Conservation (phyloP, 2,888 invertebrate genomes). For the Microdon myrmicae region DNA sequence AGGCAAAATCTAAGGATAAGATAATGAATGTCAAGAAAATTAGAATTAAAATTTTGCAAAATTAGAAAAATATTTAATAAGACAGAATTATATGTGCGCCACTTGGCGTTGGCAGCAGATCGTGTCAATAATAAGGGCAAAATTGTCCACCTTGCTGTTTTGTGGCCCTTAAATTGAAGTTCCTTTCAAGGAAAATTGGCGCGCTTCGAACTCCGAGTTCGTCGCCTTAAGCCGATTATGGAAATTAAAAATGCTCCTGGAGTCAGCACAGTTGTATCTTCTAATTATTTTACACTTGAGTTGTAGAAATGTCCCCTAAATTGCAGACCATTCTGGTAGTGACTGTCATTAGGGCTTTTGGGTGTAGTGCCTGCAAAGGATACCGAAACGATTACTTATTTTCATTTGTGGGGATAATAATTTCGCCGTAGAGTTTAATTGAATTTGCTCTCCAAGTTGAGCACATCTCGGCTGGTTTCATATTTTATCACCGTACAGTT, state of each 20-base stretch:
- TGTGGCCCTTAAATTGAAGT: slow-evolving; percentile 2
- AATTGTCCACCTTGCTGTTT: slow-evolving; percentile 43
- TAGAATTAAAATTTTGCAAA: too few relatives aligned
- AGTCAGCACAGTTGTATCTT: slow-evolving; percentile 45
- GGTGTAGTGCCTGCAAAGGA: neutral
- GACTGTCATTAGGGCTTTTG: neutral
- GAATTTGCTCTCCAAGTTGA: slow-evolving; percentile 24
- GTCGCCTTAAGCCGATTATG: slow-evolving; percentile 45
- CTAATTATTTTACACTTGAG: slow-evolving; percentile 42
- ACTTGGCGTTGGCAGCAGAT: too few relatives aligned
- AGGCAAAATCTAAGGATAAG: too few relatives aligned
- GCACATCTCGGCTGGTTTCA: slow-evolving; percentile 1
- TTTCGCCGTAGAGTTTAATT: slow-evolving; percentile 44
- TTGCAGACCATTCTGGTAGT: neutral
- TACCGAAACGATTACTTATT: slow-evolving; percentile 39
- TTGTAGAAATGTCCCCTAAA: slow-evolving; percentile 22
- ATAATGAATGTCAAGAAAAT: too few relatives aligned
- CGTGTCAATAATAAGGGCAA: too few relatives aligned
- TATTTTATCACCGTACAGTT: slow-evolving; percentile 12
- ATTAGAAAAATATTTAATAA: too few relatives aligned
- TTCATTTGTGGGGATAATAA: slow-evolving; percentile 46
- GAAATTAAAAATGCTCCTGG: slow-evolving; percentile 43
- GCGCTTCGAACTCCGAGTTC: neutral
- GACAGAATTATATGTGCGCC: too few relatives aligned
- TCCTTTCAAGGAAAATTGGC: slow-evolving; percentile 10